Evolutionary conservation across 2,113 vertebrate genomes (phyloP), one percentile per base, ranked within the genome.

Genomic region (Elephas maximus): DNA sequence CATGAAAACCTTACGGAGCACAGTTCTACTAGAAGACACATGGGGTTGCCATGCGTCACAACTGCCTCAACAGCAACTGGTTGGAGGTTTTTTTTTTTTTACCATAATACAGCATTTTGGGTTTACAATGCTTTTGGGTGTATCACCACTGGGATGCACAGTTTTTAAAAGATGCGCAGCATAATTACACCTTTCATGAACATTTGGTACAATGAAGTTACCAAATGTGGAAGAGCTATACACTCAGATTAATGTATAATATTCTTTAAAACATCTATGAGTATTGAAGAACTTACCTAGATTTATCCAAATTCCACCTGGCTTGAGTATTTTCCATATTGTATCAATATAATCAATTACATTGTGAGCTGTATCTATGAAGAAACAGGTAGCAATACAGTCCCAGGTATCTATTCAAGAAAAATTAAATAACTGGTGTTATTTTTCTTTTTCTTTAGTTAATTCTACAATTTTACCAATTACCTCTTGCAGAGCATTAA

Each of bases 271-370:
- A 85, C 17, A 71, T 20, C 33, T 53, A 37, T 87, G 45, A 76
- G 71, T 28, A 48, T 62, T 63, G 11, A 97, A 93, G 6, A 98
- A 98, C 99, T 99, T 98, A 99, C 99, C 99, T 98, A 99, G 98
- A 98, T 99, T 99, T 98, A 99, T 99, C 99, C 99, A 99, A 97
- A 99, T 99, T 95, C 99, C 99, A 96, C 99, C 99, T 86, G 99
- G 99, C 95, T 99, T 99, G 37, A 99, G 99, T 98, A 99, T 99
- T 98, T 99, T 99, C 99, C 99, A 99, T 98, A 99, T 99, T 44
- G 99, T 99, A 94, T 99, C 99, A 98, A 99, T 99, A 92, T 99
- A 99, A 98, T 99, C 99, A 82, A 99, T 99, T 96, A 99, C 99
- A 91, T 99, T 99, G 98, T 99, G 99, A 95, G 99, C 99, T 14